phyloP scores from a whole-genome alignment of 2,888 invertebrate genomes.

The Matsumyia berberina region DNA sequence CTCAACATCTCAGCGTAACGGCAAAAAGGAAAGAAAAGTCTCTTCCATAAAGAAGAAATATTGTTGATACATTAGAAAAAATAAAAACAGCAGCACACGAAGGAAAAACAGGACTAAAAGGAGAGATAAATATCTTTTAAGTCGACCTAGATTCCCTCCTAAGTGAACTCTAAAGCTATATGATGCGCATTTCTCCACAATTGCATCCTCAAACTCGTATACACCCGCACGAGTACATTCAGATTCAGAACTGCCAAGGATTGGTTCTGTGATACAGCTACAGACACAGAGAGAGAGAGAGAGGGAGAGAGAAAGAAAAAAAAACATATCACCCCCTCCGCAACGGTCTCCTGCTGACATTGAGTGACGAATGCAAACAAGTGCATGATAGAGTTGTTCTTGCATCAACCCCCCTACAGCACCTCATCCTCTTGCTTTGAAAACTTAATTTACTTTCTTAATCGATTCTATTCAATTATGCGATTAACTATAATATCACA shows the following conservation, averaged over 20 bases:
- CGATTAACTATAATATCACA: slow-evolving; percentile 47
- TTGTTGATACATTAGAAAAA: slow-evolving; percentile 68
- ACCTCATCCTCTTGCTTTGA: neutral
- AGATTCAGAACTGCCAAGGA: slow-evolving; percentile 7
- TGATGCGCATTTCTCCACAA: slow-evolving; percentile 70
- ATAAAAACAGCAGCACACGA: slow-evolving; percentile 12
- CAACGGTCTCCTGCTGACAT: slow-evolving; percentile 16
- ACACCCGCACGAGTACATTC: slow-evolving; percentile 3
- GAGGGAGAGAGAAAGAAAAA: neutral
- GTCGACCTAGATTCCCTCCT: slow-evolving; percentile 71
- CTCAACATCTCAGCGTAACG: slow-evolving; percentile 16
- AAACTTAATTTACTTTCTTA: slow-evolving; percentile 40
- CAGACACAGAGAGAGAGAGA: neutral
- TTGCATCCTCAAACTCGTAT: slow-evolving; percentile 50
- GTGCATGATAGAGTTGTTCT: slow-evolving; percentile 11
- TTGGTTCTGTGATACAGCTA: slow-evolving; percentile 2
- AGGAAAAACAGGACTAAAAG: slow-evolving; percentile 41
- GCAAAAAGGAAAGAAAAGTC: slow-evolving; percentile 32
- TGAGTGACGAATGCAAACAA: slow-evolving; percentile 59
- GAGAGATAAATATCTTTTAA: slow-evolving; percentile 72
- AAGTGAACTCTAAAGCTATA: slow-evolving; percentile 67
- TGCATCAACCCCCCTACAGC: neutral
- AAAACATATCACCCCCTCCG: too few species aligned
- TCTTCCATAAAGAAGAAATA: slow-evolving; percentile 64
- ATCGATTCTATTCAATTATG: slow-evolving; percentile 59